Evolutionary conservation across 64 coral and sea anemone genomes (phyloP).

Genomic region (Pocillopora verrucosa): DNA sequence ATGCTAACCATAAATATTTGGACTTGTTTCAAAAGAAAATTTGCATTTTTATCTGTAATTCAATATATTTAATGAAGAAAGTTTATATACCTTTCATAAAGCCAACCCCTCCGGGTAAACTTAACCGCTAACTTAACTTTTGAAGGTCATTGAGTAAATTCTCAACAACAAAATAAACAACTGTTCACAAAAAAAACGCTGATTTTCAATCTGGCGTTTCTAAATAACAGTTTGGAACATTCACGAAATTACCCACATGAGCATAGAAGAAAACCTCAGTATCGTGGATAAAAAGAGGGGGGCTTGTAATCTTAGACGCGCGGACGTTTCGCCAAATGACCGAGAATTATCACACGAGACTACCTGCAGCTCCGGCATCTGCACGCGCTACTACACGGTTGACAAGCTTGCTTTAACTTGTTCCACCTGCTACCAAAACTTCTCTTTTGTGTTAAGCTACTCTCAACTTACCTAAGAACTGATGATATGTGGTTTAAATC

Average conservation of each 20-base stretch:
- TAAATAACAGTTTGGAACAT: background rate
- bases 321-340: background rate
- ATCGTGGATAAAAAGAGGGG: background rate
- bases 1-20: too few relatives aligned
- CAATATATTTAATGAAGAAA: background rate
- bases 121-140: background rate
- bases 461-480: background rate
- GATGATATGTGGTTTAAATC: background rate
- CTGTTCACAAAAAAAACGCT: background rate
- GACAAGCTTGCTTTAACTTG: background rate
- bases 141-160: background rate
- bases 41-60: background rate
- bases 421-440: conserved; percentile 1
- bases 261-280: background rate
- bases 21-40: too few relatives aligned
- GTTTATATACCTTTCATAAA: background rate
- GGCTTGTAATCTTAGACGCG: background rate
- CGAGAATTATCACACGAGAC: background rate
- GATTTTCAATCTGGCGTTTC: background rate
- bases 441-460: background rate
- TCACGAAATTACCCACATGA: background rate
- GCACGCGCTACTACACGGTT: background rate
- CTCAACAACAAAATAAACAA: background rate
- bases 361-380: background rate
- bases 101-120: background rate